Base-by-base conservation (phyloP, 2,113 vertebrate species). In the Rafetus swinhoei region DNA sequence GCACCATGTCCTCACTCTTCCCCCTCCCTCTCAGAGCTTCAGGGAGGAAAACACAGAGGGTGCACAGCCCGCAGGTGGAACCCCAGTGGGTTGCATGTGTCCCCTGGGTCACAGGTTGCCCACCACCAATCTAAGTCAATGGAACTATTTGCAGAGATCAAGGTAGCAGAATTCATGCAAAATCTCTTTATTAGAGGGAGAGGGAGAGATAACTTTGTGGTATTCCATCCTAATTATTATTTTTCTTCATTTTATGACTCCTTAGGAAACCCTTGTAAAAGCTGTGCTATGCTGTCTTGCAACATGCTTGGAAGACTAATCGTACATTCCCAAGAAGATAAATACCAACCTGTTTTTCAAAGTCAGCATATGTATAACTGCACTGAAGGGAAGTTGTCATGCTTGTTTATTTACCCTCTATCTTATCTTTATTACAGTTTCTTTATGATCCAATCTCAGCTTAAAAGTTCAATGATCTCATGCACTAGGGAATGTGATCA, bases 401-500 rank as follows among this genome's bases (percentile, higher is more conserved):
- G 7, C 93, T 80, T 80, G 52, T 85, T 94, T 93, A 95, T 97
- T 96, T 97, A 91, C 94, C 81, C 86, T 45, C 6, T 45, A 80
- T 54, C 60, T 97, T 97, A 97, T 94, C 65, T 27, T 93, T 92
- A 90, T n/a, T 79, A 72, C 50, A 56, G 9, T 88, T 96, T 88
- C 91, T 97, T 87, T 93, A 85, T 88, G 88, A 69, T 82, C n/a
- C 94, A 92, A 39, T 95, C 86, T 92, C 93, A 95, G 76, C 96
- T 96, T 94, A 85, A 95, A 97, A 94, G 86, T 87, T 96, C 50
- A 2, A 65, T 5, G 54, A 84, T 93, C 89, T 96, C 96, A 79
- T 81, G 53, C 87, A 94, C 89, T 79, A 81, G 86, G 84, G 76
- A 90, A 86, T 90, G 85, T 97, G 95, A 97, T 97, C 96, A 92